Conservation (phyloP, 2,113 vertebrate species). For the Cairina moschata region DNA sequence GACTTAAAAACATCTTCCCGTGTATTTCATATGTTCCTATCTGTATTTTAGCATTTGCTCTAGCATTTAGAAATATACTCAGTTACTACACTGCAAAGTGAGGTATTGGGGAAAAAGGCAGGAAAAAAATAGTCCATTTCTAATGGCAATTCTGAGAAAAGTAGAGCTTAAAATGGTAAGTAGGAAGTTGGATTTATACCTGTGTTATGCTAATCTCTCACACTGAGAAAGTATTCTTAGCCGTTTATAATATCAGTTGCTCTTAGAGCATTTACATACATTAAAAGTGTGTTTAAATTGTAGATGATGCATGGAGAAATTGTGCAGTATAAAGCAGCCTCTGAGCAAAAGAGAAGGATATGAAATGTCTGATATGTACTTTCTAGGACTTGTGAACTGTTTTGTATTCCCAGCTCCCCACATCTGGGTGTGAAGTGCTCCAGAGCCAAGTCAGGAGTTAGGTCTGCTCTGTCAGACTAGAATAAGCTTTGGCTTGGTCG, state of each 20-base stretch:
- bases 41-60: neutral
- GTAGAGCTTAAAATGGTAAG: neutral
- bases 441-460: neutral
- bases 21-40: neutral
- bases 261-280: neutral
- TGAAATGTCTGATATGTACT: neutral
- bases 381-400: neutral
- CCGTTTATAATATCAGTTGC: neutral
- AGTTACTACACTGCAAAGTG: neutral
- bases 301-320: neutral
- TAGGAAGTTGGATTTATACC: neutral
- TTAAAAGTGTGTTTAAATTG: neutral
- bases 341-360: neutral
- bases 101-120: neutral
- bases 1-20: neutral
- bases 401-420: neutral
- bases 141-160: neutral
- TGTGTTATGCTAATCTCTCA: neutral
- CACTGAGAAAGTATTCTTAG: neutral
- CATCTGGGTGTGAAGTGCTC: neutral
- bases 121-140: neutral
- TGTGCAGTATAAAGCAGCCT: neutral
- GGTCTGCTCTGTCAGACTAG: neutral
- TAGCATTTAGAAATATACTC: neutral
- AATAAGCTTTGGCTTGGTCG: neutral